phyloP scores from a whole-genome alignment of 2,113 vertebrate species.

The Notothenia rossii region DNA sequence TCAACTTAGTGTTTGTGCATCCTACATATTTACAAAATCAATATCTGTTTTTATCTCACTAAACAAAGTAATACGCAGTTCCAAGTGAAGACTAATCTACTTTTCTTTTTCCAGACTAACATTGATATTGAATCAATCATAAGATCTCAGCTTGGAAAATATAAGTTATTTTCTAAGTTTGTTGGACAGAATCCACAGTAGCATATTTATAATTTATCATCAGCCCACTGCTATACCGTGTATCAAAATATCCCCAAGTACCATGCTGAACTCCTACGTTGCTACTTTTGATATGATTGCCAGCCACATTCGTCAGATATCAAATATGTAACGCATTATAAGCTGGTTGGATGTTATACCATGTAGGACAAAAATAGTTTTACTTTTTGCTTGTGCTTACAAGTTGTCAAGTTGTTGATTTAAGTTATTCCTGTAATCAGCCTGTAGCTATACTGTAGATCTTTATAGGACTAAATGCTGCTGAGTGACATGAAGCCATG shows the following conservation, averaged over 20 bases:
- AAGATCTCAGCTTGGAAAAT: neutral
- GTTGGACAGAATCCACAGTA: neutral
- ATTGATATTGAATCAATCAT: too few relatives aligned
- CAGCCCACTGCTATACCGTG: neutral
- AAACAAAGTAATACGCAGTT: neutral
- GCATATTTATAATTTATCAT: slow-evolving; percentile 8
- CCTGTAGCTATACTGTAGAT: neutral
- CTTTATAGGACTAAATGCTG: neutral
- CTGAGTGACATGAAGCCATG: neutral
- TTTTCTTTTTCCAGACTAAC: too few relatives aligned
- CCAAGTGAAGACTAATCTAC: neutral
- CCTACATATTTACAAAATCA: neutral
- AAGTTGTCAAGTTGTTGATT: neutral
- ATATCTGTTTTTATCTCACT: neutral
- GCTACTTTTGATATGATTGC: neutral
- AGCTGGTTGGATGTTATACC: neutral
- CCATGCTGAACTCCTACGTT: neutral
- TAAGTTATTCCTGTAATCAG: neutral
- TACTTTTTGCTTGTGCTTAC: neutral
- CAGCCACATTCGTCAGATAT: neutral
- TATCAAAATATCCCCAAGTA: neutral
- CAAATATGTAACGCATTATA: slow-evolving; percentile 3
- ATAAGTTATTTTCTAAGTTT: too few relatives aligned
- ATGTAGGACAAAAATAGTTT: neutral
- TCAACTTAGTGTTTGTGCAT: neutral